Evolutionary conservation across 2,113 vertebrate genomes (phyloP).

Genomic region (Riparia riparia): DNA sequence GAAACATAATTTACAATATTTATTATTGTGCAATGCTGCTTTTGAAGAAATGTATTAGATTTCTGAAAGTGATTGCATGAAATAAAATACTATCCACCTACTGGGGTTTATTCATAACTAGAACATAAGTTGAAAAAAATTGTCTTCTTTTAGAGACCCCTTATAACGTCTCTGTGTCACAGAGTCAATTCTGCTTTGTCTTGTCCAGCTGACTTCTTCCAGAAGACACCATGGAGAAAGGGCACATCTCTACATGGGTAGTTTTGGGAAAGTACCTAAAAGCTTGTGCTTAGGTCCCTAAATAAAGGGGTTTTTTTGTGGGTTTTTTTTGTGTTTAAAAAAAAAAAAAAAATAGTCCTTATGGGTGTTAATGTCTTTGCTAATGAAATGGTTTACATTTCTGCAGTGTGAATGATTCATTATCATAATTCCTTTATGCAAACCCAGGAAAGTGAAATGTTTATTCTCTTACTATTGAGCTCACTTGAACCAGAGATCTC

Average conservation of each 20-base stretch:
- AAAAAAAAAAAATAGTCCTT: neutral
- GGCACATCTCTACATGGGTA: neutral
- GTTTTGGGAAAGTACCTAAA: neutral
- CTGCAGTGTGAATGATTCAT: neutral
- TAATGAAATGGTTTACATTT: neutral
- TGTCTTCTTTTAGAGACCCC: neutral
- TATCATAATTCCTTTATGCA: neutral
- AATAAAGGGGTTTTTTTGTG: no score
- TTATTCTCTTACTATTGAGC: neutral
- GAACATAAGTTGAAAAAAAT: neutral
- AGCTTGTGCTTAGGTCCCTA: neutral
- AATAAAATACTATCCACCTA: neutral
- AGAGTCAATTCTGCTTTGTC: neutral
- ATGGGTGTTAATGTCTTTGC: neutral
- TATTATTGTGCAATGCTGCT: neutral
- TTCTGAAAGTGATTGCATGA: neutral
- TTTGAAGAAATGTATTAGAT: neutral
- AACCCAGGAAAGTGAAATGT: neutral
- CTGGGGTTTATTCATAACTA: neutral
- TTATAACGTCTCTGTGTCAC: fast-evolving
- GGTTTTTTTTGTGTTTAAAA: no score
- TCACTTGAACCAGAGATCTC: neutral
- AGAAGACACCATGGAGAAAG: neutral
- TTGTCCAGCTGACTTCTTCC: neutral
- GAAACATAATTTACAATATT: neutral